phyloP scores from a whole-genome alignment of 2,797 vertebrate genomes.

The Lepus townsendii region DNA sequence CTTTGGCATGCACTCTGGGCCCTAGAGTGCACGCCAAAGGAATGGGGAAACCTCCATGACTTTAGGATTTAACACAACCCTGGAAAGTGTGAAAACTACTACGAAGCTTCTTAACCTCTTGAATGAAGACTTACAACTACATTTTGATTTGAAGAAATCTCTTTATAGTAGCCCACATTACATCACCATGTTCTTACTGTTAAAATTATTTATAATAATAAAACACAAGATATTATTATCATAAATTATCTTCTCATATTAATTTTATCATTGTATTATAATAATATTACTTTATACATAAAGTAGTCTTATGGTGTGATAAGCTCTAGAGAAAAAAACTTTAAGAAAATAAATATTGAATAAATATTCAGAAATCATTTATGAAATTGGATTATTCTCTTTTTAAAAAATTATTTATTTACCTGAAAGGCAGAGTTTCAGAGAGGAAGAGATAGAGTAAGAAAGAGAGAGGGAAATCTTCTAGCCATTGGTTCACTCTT shows the following conservation, averaged over 20 bases:
- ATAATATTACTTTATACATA: neutral
- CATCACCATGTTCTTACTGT: neutral
- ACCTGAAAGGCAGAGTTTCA: too few species aligned
- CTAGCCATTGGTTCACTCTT: too few species aligned
- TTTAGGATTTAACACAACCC: neutral
- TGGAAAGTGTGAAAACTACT: neutral
- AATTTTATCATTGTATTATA: neutral
- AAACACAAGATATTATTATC: neutral
- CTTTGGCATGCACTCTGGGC: neutral
- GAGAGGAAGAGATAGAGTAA: too few species aligned
- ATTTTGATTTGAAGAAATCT: neutral
- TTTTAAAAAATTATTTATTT: too few species aligned
- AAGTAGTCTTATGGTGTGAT: neutral
- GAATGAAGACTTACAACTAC: neutral
- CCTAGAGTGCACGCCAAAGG: neutral
- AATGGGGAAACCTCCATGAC: neutral
- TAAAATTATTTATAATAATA: neutral
- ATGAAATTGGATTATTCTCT: slow-evolving; percentile 34
- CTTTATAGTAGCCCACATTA: neutral
- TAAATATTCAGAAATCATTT: slow-evolving; percentile 36
- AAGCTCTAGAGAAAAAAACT: neutral
- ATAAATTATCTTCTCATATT: neutral
- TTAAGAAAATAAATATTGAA: slow-evolving; percentile 26
- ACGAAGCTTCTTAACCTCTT: neutral
- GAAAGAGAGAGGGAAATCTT: too few species aligned